Evolutionary conservation across 2,113 vertebrate genomes (phyloP), one percentile per base, ranked within the genome.

Genomic region (Carollia perspicillata): DNA sequence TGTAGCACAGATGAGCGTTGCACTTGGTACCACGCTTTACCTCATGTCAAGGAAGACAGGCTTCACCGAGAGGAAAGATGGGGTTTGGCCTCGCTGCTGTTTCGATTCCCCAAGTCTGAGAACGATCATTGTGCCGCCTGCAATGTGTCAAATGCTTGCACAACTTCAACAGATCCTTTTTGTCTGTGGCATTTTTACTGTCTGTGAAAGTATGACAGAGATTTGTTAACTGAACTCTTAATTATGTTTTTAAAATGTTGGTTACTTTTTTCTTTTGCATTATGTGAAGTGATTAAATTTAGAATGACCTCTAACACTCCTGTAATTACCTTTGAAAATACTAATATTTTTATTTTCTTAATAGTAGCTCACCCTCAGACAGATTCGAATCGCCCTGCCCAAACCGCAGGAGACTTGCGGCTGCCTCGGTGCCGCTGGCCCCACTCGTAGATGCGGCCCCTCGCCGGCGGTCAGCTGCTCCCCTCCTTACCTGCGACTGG

Each of bases 1-100:
- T 99, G 99, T 99, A 99, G 99, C 99, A 99, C 99, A 99, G 99
- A 98, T 98, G 97, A 99, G 98, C 99, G 98, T 99, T 99, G 99
- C 99, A 99, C 99, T 99, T 98, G 98, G 98, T 98, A 98, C 99
- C 99, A 98, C 98, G 99, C 98, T 99, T 99, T 99, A 99, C 99
- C 99, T 99, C 99, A 99, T 99, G 99, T 99, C 99, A 99, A 99
- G 98, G 98, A 98, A 98, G 98, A 98, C 96, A 96, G 97, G 96
- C 98, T 98, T 98, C 98, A 97, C 97, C 84, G 98, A 98, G 98
- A 98, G 97, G 97, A 98, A 98, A 95, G 97, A 98, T 97, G 97
- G 98, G 98, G 98, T 98, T 98, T 98, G 98, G 98, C 98, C 99
- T 99, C 98, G 99, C 99, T 99, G 99, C 99, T 99, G 99, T 99